Evolutionary conservation across 1,140 invertebrate species (phyloP).

Genomic region (Andrena cerasifolii): DNA sequence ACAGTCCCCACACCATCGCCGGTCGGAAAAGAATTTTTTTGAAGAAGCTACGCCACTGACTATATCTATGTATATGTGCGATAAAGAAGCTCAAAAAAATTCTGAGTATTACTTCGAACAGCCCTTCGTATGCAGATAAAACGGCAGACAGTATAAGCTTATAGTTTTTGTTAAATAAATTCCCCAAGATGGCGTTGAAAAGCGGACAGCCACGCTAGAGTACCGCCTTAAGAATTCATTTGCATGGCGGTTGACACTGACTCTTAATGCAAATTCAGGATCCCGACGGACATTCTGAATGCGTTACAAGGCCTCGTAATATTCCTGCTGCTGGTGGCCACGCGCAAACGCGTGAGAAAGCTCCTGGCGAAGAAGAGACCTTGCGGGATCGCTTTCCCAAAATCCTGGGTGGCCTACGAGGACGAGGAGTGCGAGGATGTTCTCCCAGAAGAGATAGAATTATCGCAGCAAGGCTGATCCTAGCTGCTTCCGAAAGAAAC

Average conservation of each 20-base stretch:
- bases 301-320: slow-evolving; percentile 86
- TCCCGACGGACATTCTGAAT: slow-evolving; percentile 85
- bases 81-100: too few relatives aligned
- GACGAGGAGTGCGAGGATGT: slow-evolving; percentile 82
- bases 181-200: too few relatives aligned
- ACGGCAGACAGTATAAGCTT: too few relatives aligned
- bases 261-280: slow-evolving; percentile 80
- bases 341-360: slow-evolving; percentile 84
- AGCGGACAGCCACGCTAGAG: too few relatives aligned
- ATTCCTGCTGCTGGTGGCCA: slow-evolving; percentile 85
- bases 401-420: slow-evolving; percentile 80
- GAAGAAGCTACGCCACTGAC: too few relatives aligned
- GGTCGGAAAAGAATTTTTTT: too few relatives aligned
- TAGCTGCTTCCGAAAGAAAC: not conserved
- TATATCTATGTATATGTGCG: too few relatives aligned
- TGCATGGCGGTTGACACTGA: not conserved
- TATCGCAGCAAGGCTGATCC: slow-evolving; percentile 64
- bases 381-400: slow-evolving; percentile 76
- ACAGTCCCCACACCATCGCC: too few relatives aligned
- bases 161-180: too few relatives aligned
- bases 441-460: slow-evolving; percentile 69
- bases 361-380: slow-evolving; percentile 80
- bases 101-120: too few relatives aligned
- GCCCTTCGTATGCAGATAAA: too few relatives aligned
- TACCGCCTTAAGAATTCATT: too few relatives aligned